A percentile compares a stretch with the other conserved stretches of the same genome.
phyloP scores from a whole-genome alignment of 2,113 vertebrate species.

The Caretta caretta region DNA sequence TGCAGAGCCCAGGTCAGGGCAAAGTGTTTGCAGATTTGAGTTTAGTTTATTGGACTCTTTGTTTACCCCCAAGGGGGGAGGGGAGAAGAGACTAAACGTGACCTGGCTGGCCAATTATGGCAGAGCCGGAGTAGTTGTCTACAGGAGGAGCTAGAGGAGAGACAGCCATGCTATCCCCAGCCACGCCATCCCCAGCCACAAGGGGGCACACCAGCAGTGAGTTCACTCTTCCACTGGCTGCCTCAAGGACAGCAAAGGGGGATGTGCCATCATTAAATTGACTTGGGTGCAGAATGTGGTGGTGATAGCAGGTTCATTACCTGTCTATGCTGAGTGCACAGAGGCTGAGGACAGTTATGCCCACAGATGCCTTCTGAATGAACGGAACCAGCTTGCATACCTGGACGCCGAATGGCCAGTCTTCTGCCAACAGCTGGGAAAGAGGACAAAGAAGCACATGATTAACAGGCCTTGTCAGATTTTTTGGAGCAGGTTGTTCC shows the following conservation, averaged over 20 bases:
- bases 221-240: not conserved
- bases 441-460: not conserved
- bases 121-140: not conserved
- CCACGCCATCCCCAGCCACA: too few species aligned
- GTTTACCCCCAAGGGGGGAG: not conserved
- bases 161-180: not conserved
- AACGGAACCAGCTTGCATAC: slow-evolving; percentile 91
- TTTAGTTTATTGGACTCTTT: not conserved
- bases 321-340: slow-evolving; percentile 93
- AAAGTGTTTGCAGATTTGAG: not conserved
- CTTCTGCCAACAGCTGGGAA: slow-evolving; percentile 86
- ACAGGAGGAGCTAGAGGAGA: not conserved
- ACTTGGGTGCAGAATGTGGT: not conserved
- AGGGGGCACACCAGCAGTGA: not conserved
- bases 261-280: fast-evolving
- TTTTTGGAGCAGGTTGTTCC: fast-evolving
- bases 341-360: slow-evolving; percentile 92
- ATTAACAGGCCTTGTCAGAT: not conserved
- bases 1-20: not conserved
- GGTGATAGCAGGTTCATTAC: slow-evolving; percentile 63
- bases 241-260: fast-evolving
- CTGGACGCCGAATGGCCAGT: slow-evolving; percentile 91
- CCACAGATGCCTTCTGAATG: slow-evolving; percentile 91
- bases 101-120: not conserved
- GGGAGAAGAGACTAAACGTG: not conserved